Evolutionary conservation across 2,797 vertebrate genomes (phyloP), one percentile per base, ranked within the genome.

Genomic region (Anableps anableps): DNA sequence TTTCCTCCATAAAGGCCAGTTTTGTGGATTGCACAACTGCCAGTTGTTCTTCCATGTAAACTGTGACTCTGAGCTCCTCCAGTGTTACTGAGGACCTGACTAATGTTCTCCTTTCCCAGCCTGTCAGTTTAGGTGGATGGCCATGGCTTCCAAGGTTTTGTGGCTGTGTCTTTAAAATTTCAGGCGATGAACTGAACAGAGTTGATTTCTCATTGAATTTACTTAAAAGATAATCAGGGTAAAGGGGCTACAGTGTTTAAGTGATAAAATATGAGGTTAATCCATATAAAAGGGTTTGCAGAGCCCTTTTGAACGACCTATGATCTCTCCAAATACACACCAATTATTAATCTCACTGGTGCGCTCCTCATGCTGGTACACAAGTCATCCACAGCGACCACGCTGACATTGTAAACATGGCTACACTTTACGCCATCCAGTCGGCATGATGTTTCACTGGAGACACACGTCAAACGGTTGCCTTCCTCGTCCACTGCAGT

Each of bases 361-460:
- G 75, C n/a, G 82, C 95, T 96, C 58, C 31, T 58, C 26, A 74
- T 68, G 76, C 95, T 96, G 55, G 83, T 88, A 84, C 96, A 97
- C 29, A 13, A 55, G 31, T 89, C 80, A 1, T 90, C 83, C 43
- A 79, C 48, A 2, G 95, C 95, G n/a, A 78, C 72, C 53, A 96
- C 90, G 0, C 76, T 91, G 14, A 96, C 43, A 1, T 58, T 91
- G 87, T 97, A 97, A 26, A 91, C 88, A 76, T 93, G 88, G 53
- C 96, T 78, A 68, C 96, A 97, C 71, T 34, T 85, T 14, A 96
- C 79, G 21, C 88, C 76, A 0, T 82, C 73, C 76, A 96, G 70
- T 48, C 43, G 87, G 91, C 96, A 97, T 0, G 47, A 47, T 0
- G 93, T 95, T n/a, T 34, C 48, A 29, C 89, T 94, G 78, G 96